Base-by-base conservation (phyloP, 1,140 invertebrate genomes). In the Chionoecetes opilio region DNA sequence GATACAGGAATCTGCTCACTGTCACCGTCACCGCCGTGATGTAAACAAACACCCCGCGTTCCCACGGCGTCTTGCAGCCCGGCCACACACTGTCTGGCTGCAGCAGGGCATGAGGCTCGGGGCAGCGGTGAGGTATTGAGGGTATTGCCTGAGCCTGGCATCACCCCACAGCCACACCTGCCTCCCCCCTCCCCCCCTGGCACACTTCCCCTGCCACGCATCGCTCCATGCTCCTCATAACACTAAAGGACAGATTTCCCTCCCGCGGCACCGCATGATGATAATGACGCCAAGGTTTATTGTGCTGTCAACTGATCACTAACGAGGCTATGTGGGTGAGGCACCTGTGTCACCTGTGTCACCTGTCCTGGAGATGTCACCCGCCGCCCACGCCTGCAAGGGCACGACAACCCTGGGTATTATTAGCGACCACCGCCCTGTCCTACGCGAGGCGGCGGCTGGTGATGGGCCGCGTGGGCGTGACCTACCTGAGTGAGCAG, bases 401-500 rank as follows among this genome's bases (percentile, higher is more conserved):
- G 46, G 46, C 46, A 53, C n/a, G n/a, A n/a, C n/a, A n/a, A n/a
- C n/a, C n/a, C 0, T 35, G 14, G 86, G 17, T 32, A n/a, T 31
- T 6, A 37, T 26, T 21, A 53, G n/a, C n/a, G n/a, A n/a, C n/a
- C 88, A 31, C 8, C 32, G 41, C 26, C 17, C 6, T 26, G 53
- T 11, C 46, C 38, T 21, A 75, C 38, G 89, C 29, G 41, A 53
- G 32, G 26, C 31, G 46, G 26, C n/a, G 26, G 29, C 89, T 26
- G 32, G n/a, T n/a, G n/a, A n/a, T n/a, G n/a, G 46, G 91, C 63
- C 91, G 63, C 91, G 53, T 82, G 53, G 91, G 63, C 82, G 63
- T 92, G 34, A 92, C 91, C 91, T 92, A 92, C 91, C 91, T 92
- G 91, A 26, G 31, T 82, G 91, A 92, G 91, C 91, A 92, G 91